Evolutionary conservation across 2,797 vertebrate species (phyloP).

Genomic region (Diplodus sargus): DNA sequence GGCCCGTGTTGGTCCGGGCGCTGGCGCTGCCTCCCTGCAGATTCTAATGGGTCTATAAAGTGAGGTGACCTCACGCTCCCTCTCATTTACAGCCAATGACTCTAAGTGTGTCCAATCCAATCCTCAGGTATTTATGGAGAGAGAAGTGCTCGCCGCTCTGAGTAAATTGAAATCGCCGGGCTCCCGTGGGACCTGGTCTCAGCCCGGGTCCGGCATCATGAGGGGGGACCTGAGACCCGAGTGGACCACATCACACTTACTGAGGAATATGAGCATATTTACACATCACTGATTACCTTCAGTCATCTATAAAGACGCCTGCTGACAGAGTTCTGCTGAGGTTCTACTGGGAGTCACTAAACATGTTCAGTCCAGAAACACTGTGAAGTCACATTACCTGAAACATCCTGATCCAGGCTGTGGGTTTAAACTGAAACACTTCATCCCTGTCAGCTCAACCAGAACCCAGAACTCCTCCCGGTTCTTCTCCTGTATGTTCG

Average conservation of each 20-base stretch:
- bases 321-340: no score
- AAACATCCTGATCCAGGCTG: no score
- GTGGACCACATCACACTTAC: slow-evolving; percentile 15
- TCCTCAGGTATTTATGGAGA: slow-evolving; percentile 76
- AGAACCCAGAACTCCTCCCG: no score
- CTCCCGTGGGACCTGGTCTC: slow-evolving; percentile 53
- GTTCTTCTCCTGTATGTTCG: no score
- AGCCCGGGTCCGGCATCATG: slow-evolving; percentile 7
- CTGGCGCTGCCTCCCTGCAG: slow-evolving; percentile 16
- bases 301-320: slow-evolving; percentile 17
- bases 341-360: no score
- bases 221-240: neutral
- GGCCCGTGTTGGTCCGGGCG: no score
- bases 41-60: slow-evolving; percentile 78
- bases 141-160: slow-evolving; percentile 67
- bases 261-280: slow-evolving; percentile 28
- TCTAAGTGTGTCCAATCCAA: slow-evolving; percentile 80
- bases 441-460: no score
- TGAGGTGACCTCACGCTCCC: slow-evolving; percentile 77
- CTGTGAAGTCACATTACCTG: no score
- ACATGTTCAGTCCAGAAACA: no score
- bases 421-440: no score
- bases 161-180: slow-evolving; percentile 71
- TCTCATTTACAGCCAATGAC: slow-evolving; percentile 80
- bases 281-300: slow-evolving; percentile 12